Evolutionary conservation across 1,140 invertebrate species (phyloP), one percentile per base, ranked within the genome.

Genomic region (Diabrotica virgifera): DNA sequence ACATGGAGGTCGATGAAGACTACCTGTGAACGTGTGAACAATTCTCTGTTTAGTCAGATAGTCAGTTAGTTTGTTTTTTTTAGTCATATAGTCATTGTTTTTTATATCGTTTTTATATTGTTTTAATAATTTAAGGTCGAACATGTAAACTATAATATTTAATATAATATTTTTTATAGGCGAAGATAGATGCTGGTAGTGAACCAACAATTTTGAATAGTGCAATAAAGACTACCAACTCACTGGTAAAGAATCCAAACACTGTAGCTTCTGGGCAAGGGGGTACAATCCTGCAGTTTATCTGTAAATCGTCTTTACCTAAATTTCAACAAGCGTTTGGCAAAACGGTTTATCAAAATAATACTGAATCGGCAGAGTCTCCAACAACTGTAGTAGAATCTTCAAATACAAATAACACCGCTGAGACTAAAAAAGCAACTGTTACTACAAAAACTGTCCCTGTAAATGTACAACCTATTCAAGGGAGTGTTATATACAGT

Each of bases 281-380:
- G 52, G 72, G 72, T 65, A 75, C 76, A 12, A 78, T 79, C 58
- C 70, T 78, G 11, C 78, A 78, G 63, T 85, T 85, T 74, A 82
- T 85, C 54, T 86, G 84, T 72, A 85, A 85, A 78, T 79, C 83
- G 12, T 66, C 73, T 10, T 76, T 92, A 64, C 90, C 90, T 5
- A 90, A 91, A 77, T 92, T 92, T 76, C 89, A 90, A 72, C 89
- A 91, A 77, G 90, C 87, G 5, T 92, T 92, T 75, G 87, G 89
- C 6, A 90, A 90, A 77, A 80, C 82, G 51, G 80, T 83, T 36
- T 85, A 81, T 74, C 82, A 86, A 77, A 69, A 68, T 63, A 73
- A 66, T 35, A 68, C 52, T 13, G 59, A 57, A 50, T 36, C 53
- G 6, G 37, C 51, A 24, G 53, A 63, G n/a, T 37, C 55, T 6